phyloP scores from a whole-genome alignment of 23 tunicate genomes.

The Oikopleura dioica region DNA sequence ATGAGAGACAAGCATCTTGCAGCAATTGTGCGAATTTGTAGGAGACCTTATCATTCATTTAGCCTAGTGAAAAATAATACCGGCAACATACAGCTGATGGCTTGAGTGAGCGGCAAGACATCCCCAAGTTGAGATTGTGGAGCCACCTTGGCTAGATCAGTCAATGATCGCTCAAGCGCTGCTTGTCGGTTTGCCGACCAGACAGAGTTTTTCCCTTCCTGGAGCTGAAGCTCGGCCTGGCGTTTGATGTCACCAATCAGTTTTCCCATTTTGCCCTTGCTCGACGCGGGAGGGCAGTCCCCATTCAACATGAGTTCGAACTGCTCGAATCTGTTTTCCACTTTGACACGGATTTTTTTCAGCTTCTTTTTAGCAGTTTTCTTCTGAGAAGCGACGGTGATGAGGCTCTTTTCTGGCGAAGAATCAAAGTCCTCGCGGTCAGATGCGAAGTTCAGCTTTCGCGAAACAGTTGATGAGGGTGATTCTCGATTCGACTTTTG shows the following conservation, averaged over 20 bases:
- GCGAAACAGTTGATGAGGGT: background rate
- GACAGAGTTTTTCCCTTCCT: background rate
- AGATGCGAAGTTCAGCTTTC: background rate
- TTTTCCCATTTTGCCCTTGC: conserved; percentile 10
- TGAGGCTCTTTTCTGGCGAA: background rate
- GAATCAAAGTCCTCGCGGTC: background rate
- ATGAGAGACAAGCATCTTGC: too few relatives aligned
- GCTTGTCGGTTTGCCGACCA: background rate
- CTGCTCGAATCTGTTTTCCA: conserved; percentile 26
- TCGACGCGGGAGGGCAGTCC: background rate
- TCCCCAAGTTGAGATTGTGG: background rate
- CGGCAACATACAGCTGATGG: too few relatives aligned
- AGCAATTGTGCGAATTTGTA: too few relatives aligned
- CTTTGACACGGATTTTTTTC: conserved; percentile 40
- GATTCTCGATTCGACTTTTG: too few relatives aligned
- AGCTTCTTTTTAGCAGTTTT: conserved; percentile 41
- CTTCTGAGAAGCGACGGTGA: too few relatives aligned
- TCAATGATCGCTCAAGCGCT: background rate
- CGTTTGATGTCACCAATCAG: background rate
- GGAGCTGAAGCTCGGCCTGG: background rate
- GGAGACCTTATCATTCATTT: too few relatives aligned
- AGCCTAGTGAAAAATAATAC: too few relatives aligned
- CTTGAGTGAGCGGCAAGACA: background rate
- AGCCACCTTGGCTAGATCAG: background rate
- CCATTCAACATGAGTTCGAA: background rate